phyloP scores from a whole-genome alignment of 2,797 vertebrate genomes.

The Crocodylus rhombifer region DNA sequence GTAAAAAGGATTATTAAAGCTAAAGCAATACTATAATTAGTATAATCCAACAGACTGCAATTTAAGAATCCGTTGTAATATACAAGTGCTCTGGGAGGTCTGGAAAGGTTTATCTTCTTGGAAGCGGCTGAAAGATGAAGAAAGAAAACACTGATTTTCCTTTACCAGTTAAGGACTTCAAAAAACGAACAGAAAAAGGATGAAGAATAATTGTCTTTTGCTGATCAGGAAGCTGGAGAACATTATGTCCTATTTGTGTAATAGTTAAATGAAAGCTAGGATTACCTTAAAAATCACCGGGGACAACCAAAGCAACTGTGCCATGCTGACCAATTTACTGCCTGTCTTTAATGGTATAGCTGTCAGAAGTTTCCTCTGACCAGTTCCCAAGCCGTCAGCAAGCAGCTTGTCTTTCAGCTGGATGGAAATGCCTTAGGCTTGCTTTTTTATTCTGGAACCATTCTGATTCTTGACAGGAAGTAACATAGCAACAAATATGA shows the following conservation, averaged over 20 bases:
- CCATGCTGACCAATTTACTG: background rate
- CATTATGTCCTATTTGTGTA: background rate
- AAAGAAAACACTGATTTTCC: slow-evolving; percentile 26
- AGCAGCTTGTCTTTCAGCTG: background rate
- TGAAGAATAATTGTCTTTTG: background rate
- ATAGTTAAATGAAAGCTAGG: background rate
- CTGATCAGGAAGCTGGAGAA: background rate
- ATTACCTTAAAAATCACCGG: background rate
- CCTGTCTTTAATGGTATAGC: background rate
- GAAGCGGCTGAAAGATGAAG: slow-evolving; percentile 25
- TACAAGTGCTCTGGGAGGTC: slow-evolving; percentile 38
- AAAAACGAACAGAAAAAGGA: background rate
- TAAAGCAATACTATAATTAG: background rate
- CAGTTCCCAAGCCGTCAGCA: background rate
- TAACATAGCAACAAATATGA: background rate
- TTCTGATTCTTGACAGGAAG: background rate
- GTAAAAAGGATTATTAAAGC: slow-evolving; percentile 34
- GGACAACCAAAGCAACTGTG: background rate
- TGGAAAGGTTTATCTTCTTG: slow-evolving; percentile 42
- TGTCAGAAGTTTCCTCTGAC: background rate
- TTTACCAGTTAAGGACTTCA: background rate
- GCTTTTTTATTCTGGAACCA: background rate
- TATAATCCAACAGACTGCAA: background rate
- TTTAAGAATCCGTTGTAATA: slow-evolving; percentile 38
- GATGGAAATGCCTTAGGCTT: background rate